Evolutionary conservation across 2,797 vertebrate species (phyloP), one percentile per base, ranked within the genome.

Genomic region (Ambastaia sidthimunki): DNA sequence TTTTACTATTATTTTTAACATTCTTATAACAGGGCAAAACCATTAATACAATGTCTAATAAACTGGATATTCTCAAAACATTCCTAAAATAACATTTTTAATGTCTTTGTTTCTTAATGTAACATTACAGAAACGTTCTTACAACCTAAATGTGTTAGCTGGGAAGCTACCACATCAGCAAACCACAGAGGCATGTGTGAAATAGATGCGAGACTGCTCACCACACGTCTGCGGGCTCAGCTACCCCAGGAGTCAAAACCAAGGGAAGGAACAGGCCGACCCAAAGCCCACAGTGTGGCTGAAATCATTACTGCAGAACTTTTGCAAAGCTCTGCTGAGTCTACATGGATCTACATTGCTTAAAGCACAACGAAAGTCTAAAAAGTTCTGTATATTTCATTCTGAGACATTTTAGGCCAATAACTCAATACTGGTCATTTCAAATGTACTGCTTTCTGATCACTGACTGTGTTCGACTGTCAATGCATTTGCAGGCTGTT

Each of bases 381-480:
- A 59, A 77, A 19, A 48, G 44, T 60, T 44, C 13, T 16, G 60
- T 72, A 44, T 44, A 44, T 44, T 44, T 44, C 9, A 44, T 44
- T 44, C 41, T 11, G 9, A 44, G 41, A 44, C 55, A 31, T 74
- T 11, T 47, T 19, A 60, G 68, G 18, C 44, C n/a, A 31, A 54
- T 50, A 47, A 70, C 41, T 55, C 13, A 66, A 62, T 71, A 82
- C 78, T 68, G 76, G 62, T 81, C 19, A 78, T 66, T 81, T 50
- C 25, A 67, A 80, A 71, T 63, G 28, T 80, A 80, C 77, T 19
- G 59, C 57, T 78, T 82, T 75, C 28, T 80, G 71, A 77, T 74
- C 57, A 83, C 71, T 78, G 72, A 78, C 71, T 72, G 16, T 10
- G 28, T 18, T 59, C 7, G 15, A 31, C 48, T 59, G 76, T 77